Conservation (phyloP, 2,113 vertebrate species). For the Oryctolagus cuniculus region mOryCun1.1 NC_091432.1:147837501-147838000, state of each 20-base stretch:
- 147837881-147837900: too few species aligned
- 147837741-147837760: neutral
- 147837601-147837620: neutral
- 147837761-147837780: neutral
- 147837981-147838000: too few species aligned
- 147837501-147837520: neutral
- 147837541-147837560: neutral
- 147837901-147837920: too few species aligned
- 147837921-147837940: too few species aligned
- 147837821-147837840: too few species aligned
- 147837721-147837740: slow-evolving; percentile 44
- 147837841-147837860: too few species aligned
- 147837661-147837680: slow-evolving; percentile 27
- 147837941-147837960: too few species aligned
- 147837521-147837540: slow-evolving; percentile 38
- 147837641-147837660: neutral
- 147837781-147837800: too few species aligned
- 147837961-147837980: too few species aligned
- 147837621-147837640: slow-evolving; percentile 54
- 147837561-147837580: neutral
- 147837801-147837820: too few species aligned
- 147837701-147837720: neutral
- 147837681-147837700: neutral
- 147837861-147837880: too few species aligned
- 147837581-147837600: neutral